Percentiles rank a stretch among this genome's conserved stretches.
Conservation (phyloP, 2,113 vertebrate species). For the Hepsetus odoe region DNA sequence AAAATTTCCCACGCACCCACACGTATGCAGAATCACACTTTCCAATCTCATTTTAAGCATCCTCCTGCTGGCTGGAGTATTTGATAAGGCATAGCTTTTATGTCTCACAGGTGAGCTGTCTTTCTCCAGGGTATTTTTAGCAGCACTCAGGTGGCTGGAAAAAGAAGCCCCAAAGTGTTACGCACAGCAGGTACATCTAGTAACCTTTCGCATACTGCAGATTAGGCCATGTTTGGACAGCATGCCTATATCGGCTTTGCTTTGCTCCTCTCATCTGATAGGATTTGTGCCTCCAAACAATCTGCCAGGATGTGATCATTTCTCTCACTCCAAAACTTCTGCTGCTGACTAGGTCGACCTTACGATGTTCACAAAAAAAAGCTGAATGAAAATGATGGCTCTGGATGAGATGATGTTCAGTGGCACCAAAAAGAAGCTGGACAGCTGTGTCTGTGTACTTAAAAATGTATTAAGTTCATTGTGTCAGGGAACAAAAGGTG, state of each 20-base stretch:
- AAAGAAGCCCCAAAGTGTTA: background rate
- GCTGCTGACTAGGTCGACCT: background rate
- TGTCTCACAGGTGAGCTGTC: conserved; percentile 25
- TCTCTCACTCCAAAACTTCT: background rate
- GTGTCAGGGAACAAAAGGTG: too few relatives aligned
- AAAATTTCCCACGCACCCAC: background rate
- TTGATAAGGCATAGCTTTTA: conserved; percentile 25
- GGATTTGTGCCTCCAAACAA: background rate
- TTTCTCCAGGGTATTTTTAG: conserved; percentile 24
- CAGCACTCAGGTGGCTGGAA: background rate
- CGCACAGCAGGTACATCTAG: background rate
- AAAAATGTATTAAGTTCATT: too few relatives aligned
- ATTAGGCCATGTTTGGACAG: background rate
- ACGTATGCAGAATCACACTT: conserved; percentile 15
- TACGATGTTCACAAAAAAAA: background rate
- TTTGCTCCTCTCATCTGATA: background rate
- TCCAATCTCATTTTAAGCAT: background rate
- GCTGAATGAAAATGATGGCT: background rate
- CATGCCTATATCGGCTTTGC: background rate
- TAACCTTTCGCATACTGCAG: background rate
- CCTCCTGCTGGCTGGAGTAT: conserved; percentile 32
- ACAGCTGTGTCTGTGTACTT: too few relatives aligned
- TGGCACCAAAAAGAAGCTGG: too few relatives aligned
- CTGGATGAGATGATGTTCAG: background rate
- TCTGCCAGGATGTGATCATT: background rate